These are phyloP conservation scores for Uloborus diversus DNA, from an alignment of 1,140 invertebrate genomes.

Conservation along the genomic window DNA sequence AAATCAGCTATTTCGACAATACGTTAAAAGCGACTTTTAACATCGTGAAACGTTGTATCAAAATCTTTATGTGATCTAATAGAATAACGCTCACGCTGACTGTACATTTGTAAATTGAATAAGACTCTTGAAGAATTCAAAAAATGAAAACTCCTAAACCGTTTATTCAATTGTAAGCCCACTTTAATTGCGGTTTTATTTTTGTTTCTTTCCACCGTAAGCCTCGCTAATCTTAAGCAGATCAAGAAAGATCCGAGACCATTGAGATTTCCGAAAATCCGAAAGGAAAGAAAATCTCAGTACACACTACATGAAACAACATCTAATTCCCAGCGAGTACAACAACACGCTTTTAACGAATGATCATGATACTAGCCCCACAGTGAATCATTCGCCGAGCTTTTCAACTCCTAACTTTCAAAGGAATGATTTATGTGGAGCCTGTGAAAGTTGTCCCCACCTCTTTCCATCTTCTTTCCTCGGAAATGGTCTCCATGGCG, in stretches of 20 bases:
- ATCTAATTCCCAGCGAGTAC: conserved; percentile 37
- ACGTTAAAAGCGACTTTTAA: no score
- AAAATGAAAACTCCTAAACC: no score
- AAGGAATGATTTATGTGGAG: conserved; percentile 37
- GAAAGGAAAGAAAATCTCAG: neutral
- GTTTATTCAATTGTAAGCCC: no score
- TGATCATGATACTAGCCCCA: conserved; percentile 36
- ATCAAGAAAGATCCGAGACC: neutral
- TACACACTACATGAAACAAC: conserved; percentile 38
- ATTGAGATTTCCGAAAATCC: neutral
- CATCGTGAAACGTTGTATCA: no score
- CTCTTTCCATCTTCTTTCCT: conserved; percentile 47
- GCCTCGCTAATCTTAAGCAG: neutral
- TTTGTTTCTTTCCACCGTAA: no score
- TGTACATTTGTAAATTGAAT: no score
- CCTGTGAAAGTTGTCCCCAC: conserved; percentile 48
- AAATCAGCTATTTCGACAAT: no score
- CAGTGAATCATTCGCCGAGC: conserved; percentile 47
- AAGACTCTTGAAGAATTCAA: no score
- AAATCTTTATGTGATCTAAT: no score
- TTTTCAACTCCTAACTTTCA: conserved; percentile 51
- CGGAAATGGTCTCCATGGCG: conserved; percentile 16
- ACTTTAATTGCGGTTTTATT: no score
- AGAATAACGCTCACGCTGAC: no score
- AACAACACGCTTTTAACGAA: conserved; percentile 55